Evolutionary conservation across 2,113 vertebrate genomes (phyloP).

Genomic region (Danio rerio): DNA sequence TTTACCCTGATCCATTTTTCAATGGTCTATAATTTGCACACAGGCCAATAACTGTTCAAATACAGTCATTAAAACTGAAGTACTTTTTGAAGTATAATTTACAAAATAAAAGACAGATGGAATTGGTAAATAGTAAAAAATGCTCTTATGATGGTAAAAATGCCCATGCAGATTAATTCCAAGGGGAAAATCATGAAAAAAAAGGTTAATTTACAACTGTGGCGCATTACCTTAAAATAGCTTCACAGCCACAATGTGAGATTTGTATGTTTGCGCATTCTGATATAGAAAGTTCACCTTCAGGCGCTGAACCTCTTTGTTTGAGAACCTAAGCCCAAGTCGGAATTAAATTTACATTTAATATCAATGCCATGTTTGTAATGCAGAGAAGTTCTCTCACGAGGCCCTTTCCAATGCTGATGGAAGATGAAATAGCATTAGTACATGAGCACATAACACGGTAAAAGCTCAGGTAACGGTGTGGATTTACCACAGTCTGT

Average conservation of each 20-base stretch:
- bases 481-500: slow-evolving; percentile 4
- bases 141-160: too few species aligned
- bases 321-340: slow-evolving; percentile 21
- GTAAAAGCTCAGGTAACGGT: slow-evolving; percentile 1
- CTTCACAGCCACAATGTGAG: neutral
- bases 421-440: slow-evolving; percentile 21
- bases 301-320: neutral
- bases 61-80: too few species aligned
- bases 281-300: neutral
- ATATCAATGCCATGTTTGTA: slow-evolving; percentile 14
- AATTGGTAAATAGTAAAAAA: too few species aligned
- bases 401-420: slow-evolving; percentile 3
- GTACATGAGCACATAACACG: neutral
- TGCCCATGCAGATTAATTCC: too few species aligned
- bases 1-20: too few species aligned
- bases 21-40: too few species aligned
- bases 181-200: too few species aligned
- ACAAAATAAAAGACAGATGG: too few species aligned
- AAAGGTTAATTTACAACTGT: too few species aligned
- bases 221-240: neutral
- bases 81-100: too few species aligned
- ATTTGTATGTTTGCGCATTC: neutral
- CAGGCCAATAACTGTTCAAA: too few species aligned
- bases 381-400: slow-evolving; percentile 1
- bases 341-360: slow-evolving; percentile 27